Evolutionary conservation across 2,113 vertebrate genomes (phyloP).

Genomic region (Cebus imitator): DNA sequence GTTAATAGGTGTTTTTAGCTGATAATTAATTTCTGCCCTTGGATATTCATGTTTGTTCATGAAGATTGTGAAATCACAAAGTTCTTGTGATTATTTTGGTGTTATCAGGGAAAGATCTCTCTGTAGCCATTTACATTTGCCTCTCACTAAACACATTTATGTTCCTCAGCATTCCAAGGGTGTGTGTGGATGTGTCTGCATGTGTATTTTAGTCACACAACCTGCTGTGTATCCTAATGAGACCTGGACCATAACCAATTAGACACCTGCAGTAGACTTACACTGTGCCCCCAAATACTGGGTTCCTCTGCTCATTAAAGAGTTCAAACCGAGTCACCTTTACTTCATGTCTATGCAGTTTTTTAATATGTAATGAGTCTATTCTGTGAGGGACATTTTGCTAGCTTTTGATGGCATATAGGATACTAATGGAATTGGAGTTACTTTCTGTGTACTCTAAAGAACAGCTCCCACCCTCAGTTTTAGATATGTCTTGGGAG

Average conservation of each 20-base stretch:
- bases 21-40: neutral
- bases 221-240: slow-evolving; percentile 76
- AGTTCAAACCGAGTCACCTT: slow-evolving; percentile 73
- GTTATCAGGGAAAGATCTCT: neutral
- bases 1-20: neutral
- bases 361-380: neutral
- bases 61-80: neutral
- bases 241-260: slow-evolving; percentile 73
- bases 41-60: neutral
- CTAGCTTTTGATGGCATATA: neutral
- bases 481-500: slow-evolving; percentile 29
- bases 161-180: slow-evolving; percentile 53
- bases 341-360: slow-evolving; percentile 63
- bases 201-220: slow-evolving; percentile 55
- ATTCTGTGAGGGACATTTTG: neutral
- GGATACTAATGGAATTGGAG: neutral
- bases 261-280: slow-evolving; percentile 75
- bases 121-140: slow-evolving; percentile 43
- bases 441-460: slow-evolving; percentile 29
- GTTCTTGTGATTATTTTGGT: neutral
- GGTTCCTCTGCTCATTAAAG: slow-evolving; percentile 73
- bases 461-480: neutral
- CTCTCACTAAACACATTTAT: slow-evolving; percentile 68
- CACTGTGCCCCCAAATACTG: slow-evolving; percentile 53
- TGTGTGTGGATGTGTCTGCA: neutral